A percentile compares a stretch with the other conserved stretches of the same genome.
These are phyloP conservation scores for Parthenolecanium corni DNA, from an alignment of 2,888 invertebrate genomes.

Conservation along the genomic window DNA sequence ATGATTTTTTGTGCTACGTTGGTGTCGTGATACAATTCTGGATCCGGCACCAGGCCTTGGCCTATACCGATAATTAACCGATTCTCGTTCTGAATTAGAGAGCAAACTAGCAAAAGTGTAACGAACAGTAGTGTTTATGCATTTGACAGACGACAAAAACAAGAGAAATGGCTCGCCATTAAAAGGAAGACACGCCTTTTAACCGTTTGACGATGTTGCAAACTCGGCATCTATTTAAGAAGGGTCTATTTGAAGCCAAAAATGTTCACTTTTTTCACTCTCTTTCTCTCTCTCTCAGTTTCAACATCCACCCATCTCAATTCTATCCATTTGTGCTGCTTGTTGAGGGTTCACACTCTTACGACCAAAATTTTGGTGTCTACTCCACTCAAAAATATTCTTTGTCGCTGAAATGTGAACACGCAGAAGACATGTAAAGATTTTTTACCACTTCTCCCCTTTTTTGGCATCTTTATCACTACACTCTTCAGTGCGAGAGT, in stretches of 20 bases:
- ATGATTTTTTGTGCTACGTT: too few relatives aligned
- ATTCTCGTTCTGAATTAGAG: not conserved
- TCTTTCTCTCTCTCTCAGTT: not conserved
- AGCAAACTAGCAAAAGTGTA: slow-evolving; percentile 8
- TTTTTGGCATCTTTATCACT: too few relatives aligned
- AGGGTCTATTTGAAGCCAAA: slow-evolving; percentile 5
- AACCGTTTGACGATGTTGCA: slow-evolving; percentile 18
- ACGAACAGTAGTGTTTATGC: slow-evolving; percentile 25
- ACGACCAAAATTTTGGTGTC: too few relatives aligned
- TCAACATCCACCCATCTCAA: not conserved
- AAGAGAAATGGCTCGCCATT: slow-evolving; percentile 24
- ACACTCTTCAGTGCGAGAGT: too few relatives aligned
- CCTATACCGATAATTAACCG: slow-evolving; percentile 1
- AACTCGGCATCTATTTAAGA: slow-evolving; percentile 16
- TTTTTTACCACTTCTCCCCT: too few relatives aligned
- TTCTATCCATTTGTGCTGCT: too few relatives aligned
- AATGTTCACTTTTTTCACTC: not conserved
- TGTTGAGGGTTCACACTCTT: too few relatives aligned
- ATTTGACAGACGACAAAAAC: slow-evolving; percentile 27
- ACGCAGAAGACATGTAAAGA: too few relatives aligned
- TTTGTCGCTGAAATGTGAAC: too few relatives aligned
- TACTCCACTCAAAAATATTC: too few relatives aligned
- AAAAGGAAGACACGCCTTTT: slow-evolving; percentile 27
- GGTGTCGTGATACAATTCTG: too few relatives aligned
- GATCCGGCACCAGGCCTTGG: too few relatives aligned